A percentile compares a stretch with the other conserved stretches of the same genome.
Evolutionary conservation across 1,140 invertebrate species (phyloP).

Genomic region (Acromyrmex echinatior): DNA sequence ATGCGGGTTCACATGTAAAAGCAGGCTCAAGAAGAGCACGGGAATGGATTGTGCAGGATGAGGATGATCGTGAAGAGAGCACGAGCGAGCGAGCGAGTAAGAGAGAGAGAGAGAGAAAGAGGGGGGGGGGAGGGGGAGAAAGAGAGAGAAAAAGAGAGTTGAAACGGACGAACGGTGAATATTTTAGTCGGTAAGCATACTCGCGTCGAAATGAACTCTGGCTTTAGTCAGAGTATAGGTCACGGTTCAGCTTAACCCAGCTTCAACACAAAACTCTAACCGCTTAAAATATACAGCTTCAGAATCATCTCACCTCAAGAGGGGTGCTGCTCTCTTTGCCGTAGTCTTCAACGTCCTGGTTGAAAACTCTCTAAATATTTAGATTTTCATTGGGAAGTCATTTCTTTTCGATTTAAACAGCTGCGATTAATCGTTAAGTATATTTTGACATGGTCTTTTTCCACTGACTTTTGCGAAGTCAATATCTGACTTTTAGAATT

Average conservation of each 20-base stretch:
- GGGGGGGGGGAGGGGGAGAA: too few relatives aligned
- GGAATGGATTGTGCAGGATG: not conserved
- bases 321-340: not conserved
- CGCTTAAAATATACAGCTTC: slow-evolving; percentile 69
- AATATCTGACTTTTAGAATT: not conserved
- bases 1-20: not conserved
- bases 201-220: slow-evolving; percentile 68
- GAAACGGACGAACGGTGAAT: slow-evolving; percentile 61
- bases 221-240: slow-evolving; percentile 61
- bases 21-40: not conserved
- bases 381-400: slow-evolving; percentile 8
- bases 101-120: too few relatives aligned
- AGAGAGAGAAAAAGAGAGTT: not conserved
- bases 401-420: slow-evolving; percentile 37
- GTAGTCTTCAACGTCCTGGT: not conserved
- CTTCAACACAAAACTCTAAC: slow-evolving; percentile 59
- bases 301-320: slow-evolving; percentile 12
- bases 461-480: not conserved
- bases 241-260: slow-evolving; percentile 67
- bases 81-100: too few relatives aligned
- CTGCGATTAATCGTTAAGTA: slow-evolving; percentile 1
- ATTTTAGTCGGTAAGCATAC: slow-evolving; percentile 67
- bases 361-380: slow-evolving; percentile 48
- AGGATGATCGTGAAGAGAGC: not conserved
- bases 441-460: slow-evolving; percentile 8